A percentile compares a stretch with the other conserved stretches of the same genome.
Evolutionary conservation across 2,888 invertebrate species (phyloP).

Genomic region (Rhabditoides inermis): DNA sequence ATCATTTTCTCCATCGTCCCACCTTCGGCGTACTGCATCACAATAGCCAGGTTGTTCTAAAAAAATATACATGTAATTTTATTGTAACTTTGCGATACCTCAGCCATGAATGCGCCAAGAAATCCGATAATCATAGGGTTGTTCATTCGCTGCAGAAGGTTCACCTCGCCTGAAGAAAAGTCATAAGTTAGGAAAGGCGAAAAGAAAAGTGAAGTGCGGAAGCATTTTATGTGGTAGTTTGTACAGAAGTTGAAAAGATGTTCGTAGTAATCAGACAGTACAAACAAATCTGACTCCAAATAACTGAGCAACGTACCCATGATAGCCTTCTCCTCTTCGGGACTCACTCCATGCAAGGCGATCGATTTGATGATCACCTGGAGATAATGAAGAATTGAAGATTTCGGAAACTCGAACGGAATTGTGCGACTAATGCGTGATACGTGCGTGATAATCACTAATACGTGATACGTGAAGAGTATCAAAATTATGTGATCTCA

Average conservation of each 20-base stretch:
- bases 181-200: too few relatives aligned
- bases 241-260: too few relatives aligned
- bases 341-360: constrained; percentile 60
- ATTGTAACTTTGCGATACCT: not conserved
- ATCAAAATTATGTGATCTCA: too few relatives aligned
- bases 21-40: constrained; percentile 77
- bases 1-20: constrained; percentile 29
- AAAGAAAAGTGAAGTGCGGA: too few relatives aligned
- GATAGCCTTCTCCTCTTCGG: constrained; percentile 35
- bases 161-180: constrained; percentile 54
- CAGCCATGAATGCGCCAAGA: constrained; percentile 64
- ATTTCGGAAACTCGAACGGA: too few relatives aligned
- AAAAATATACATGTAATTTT: constrained; percentile 49
- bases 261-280: too few relatives aligned
- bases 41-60: constrained; percentile 62
- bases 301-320: constrained; percentile 29
- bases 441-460: too few relatives aligned
- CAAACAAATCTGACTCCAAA: too few relatives aligned
- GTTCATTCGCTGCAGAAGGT: constrained; percentile 65
- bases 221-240: too few relatives aligned
- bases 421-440: too few relatives aligned
- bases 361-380: constrained; percentile 69
- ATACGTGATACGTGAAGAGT: too few relatives aligned
- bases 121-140: constrained; percentile 72
- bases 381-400: too few relatives aligned